Evolutionary conservation across 1,140 invertebrate species (phyloP), one percentile per base, ranked within the genome.

Genomic region (Asbolus verrucosus): DNA sequence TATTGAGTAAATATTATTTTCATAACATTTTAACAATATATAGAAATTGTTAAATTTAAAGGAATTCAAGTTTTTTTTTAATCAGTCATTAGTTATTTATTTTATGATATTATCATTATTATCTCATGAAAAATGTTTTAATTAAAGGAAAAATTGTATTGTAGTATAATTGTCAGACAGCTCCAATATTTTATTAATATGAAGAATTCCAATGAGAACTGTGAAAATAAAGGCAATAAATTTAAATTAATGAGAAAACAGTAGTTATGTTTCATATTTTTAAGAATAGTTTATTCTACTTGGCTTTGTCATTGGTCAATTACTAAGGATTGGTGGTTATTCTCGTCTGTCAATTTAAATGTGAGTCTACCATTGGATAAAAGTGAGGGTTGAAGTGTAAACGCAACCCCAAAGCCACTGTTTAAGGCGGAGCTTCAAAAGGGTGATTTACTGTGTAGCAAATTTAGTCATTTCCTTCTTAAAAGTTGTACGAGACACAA

Each of bases 251-350:
- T 46, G 33, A 14, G 38, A 41, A 39, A 65, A 46, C 19, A 65
- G 62, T 65, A 65, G 16, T 65, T 65, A 39, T 65, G 41, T 65
- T 65, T 41, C 24, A 41, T 30, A 30, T 63, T 63, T 41, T 39
- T 24, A 41, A 63, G 33, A 63, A 63, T 63, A 63, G 39, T 41
- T 63, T 41, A 63, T 63, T 21, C 18, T 19, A 18, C 16, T 41
- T 63, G 21, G 61, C 61, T 41, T 63, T 63, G 61, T 63, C 66
- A 76, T 76, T 76, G 75, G 75, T 70, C 70, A 69, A 65, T 46
- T 70, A 60, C 69, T 76, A 76, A 74, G 71, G 75, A 60, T 76
- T 74, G 75, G 75, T 72, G 54, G 66, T 71, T 74, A 70, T 39
- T 62, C 39, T 67, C 43, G 70, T 67, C 73, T 69, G 19, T 50